These are phyloP conservation scores for Odiellus spinosus DNA, from an alignment of 2,888 invertebrate species.

Conservation along the genomic window DNA sequence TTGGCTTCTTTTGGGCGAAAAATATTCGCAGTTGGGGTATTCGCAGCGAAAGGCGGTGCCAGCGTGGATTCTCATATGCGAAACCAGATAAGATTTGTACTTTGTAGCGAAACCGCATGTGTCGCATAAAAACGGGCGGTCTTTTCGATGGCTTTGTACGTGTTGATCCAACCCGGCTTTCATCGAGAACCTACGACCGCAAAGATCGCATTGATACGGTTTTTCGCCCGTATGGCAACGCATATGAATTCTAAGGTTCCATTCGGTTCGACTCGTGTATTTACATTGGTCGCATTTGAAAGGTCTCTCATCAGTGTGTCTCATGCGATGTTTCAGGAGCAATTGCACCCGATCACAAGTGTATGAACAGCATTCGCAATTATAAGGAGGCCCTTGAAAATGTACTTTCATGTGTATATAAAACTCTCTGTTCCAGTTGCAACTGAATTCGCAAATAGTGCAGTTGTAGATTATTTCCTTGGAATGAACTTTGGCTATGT, in stretches of 20 bases:
- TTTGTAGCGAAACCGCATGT: slow-evolving; percentile 51
- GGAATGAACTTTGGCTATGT: slow-evolving; percentile 39
- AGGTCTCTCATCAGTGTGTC: slow-evolving; percentile 37
- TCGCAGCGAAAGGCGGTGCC: slow-evolving; percentile 45
- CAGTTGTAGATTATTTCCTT: slow-evolving; percentile 44
- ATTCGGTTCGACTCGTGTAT: slow-evolving; percentile 41
- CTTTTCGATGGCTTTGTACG: slow-evolving; percentile 38
- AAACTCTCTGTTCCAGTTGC: slow-evolving; percentile 45
- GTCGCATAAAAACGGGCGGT: slow-evolving; percentile 44
- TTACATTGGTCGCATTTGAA: slow-evolving; percentile 39
- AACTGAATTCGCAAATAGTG: slow-evolving; percentile 44
- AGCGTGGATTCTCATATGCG: slow-evolving; percentile 47
- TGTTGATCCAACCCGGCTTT: slow-evolving; percentile 44
- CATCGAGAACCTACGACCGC: slow-evolving; percentile 41
- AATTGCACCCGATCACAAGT: slow-evolving; percentile 37
- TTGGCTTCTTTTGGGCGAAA: slow-evolving; percentile 46
- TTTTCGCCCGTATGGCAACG: slow-evolving; percentile 42
- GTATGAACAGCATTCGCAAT: slow-evolving; percentile 44
- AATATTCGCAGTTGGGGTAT: slow-evolving; percentile 43
- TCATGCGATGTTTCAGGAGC: slow-evolving; percentile 42
- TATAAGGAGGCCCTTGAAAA: slow-evolving; percentile 45
- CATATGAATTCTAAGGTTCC: slow-evolving; percentile 42
- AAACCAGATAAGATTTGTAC: slow-evolving; percentile 46
- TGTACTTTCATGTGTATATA: slow-evolving; percentile 42
- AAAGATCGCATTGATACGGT: slow-evolving; percentile 40